Base-by-base conservation (phyloP, 1,140 invertebrate species). In the Heliconius hermathena region DNA sequence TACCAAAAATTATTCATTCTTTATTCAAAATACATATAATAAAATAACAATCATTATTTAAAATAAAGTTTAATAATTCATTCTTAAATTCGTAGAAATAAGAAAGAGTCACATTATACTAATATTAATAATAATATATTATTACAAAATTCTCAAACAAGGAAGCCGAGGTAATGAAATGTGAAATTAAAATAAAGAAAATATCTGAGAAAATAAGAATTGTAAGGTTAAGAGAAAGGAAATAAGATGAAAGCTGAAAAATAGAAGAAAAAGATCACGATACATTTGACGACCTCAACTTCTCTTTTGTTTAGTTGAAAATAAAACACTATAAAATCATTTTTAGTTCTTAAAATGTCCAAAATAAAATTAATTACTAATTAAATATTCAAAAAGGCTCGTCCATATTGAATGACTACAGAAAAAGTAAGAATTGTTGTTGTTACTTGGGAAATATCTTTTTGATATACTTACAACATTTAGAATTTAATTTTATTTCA, bases 221-320 rank as follows among this genome's bases (percentile, higher is more conserved):
- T 77, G 49, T 29, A 60, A 76, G 26, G 38, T 66, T 49, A 29
- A 78, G 72, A 77, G 52, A 6, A 54, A 80, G 20, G 70, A 60
- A 77, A 81, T 77, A 73, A 71, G 74, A 71, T 54, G n/a, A 81
- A 73, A 66, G 79, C 18, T 74, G 13, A 79, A 33, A 46, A 54
- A 78, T 76, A 60, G 73, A 81, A 77, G 74, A 16, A 77, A 81
- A 73, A 81, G 75, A 76, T 74, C 79, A 49, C 76, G 71, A 46
- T 73, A 86, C 90, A 92, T 92, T 92, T 92, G 79, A 93, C 84
- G 84, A 93, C 91, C 90, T 93, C 92, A 90, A 93, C 92, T 93
- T 90, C 88, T 78, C 81, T 71, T 77, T 81, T 81, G 81, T 79
- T 81, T 84, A 72, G 82, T 83, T 83, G 82, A 88, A 88, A 87